Base-by-base conservation (phyloP, 2,888 invertebrate species). In the Drosophila aldrichi region DNA sequence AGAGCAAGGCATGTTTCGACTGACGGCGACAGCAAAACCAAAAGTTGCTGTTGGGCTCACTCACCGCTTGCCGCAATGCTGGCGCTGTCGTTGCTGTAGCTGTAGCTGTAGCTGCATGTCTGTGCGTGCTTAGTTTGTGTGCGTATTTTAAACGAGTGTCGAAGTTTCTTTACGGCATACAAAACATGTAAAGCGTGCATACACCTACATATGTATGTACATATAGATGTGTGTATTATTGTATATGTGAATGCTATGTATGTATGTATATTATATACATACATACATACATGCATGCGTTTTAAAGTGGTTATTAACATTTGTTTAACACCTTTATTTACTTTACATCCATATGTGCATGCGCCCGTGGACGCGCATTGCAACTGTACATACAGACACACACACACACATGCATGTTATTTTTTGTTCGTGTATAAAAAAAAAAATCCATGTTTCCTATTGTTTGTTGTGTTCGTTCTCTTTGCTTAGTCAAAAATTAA, bases 151-250 rank as follows among this genome's bases (percentile, higher is more conserved):
- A 16, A 49, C 55, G 38, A 52, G 56, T 72, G 77, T 74, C 67
- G 63, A 71, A 79, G 60, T 83, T 88, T 80, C 73, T 82, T 75
- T 86, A 77, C 70, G 68, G 76, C 74, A 76, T 74, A 64, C 64
- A 60, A 75, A 79, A 68, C 61, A 79, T 75, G 62, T 77, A 77
- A 68, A 77, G 67, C 72, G 60, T 68, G 74, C 74, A 77, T 54
- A 59, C 62, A 49, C 48, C 48, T 61, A 65, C 65, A 51, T 40
- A 38, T 0, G 7, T 44, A 60, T 48, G 34, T 65, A 18, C 10
- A 0, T n/a, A n/a, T 2, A 22, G 20, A 22, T 12, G 56, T 32
- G 12, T 48, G 10, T n/a, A 10, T 10, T 29, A 51, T 32, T 25
- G 25, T 25, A 25, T 25, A 8, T n/a, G 18, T 49, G 7, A 34